Base-by-base conservation (phyloP, 2,888 invertebrate species). In the Hecatera dysodea region DNA sequence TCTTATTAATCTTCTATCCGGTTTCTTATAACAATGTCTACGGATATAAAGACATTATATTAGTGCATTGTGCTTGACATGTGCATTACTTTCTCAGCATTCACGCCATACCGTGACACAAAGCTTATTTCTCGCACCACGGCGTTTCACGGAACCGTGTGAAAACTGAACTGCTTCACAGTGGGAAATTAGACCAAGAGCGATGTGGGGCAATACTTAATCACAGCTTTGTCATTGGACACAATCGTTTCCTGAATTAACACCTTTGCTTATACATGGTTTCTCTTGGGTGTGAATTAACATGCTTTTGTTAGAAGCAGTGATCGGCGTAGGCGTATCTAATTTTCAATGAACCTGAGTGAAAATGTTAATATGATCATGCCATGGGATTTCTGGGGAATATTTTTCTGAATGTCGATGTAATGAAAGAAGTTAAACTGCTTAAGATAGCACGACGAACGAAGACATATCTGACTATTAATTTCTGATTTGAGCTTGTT, bases 161-260 rank as follows among this genome's bases (percentile, higher is more conserved):
- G 86, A 82, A 87, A 87, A 81, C 52, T 78, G 36, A 78, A 82
- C 75, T 81, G 78, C 72, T 82, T 83, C 75, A 87, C 84, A 86
- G 87, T 89, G 87, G 78, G 87, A 89, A 91, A 90, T 90, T 86
- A 84, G 90, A 88, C 86, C 90, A 85, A 87, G 85, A 80, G 78
- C 79, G 74, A 71, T 83, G 80, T 82, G 67, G 77, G 33, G 69
- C 74, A 72, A 72, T 73, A 77, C 57, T 78, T 70, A 72, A 83
- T 82, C 72, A 82, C 83, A 80, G 81, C 81, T 81, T 83, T 84
- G 81, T 78, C 82, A 87, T 86, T 82, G 80, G 78, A 83, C 62
- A 73, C 72, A 79, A 78, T 82, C 57, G 72, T 70, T 83, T 88
- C 83, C 82, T 80, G 80, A 78, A 82, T 83, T 84, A 82, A 75